A percentile compares a stretch with the other conserved stretches of the same genome.
Evolutionary conservation across 2,797 vertebrate species (phyloP).

Genomic region (Gastrophryne carolinensis): DNA sequence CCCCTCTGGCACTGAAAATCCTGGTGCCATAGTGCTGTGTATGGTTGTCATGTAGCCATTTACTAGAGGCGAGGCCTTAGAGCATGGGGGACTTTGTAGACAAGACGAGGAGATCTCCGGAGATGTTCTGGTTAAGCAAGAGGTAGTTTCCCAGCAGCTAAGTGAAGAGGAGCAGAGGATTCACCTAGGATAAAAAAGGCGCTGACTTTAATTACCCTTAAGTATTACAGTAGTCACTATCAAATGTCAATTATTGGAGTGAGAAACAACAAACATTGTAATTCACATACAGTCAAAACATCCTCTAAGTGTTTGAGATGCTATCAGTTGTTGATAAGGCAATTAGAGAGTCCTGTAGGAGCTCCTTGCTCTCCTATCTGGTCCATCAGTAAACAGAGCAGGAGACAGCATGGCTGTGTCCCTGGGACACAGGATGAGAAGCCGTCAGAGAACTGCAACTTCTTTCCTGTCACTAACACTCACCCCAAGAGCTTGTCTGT

Average conservation of each 20-base stretch:
- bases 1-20: background rate
- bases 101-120: background rate
- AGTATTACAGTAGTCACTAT: constrained; percentile 57
- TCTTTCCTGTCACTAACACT: constrained; percentile 53
- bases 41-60: background rate
- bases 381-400: constrained; percentile 69
- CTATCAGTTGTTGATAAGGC: constrained; percentile 59
- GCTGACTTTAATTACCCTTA: constrained; percentile 51
- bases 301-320: constrained; percentile 64
- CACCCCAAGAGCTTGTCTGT: constrained; percentile 43
- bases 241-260: constrained; percentile 65
- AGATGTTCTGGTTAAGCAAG: constrained; percentile 13
- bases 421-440: constrained; percentile 62
- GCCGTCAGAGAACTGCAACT: constrained; percentile 44
- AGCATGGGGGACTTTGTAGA: background rate
- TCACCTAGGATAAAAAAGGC: constrained; percentile 48
- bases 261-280: constrained; percentile 69
- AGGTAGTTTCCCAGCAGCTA: constrained; percentile 42
- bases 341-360: constrained; percentile 57
- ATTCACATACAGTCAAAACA: constrained; percentile 69
- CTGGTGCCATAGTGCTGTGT: background rate
- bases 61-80: background rate
- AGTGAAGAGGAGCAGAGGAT: constrained; percentile 42
- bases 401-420: constrained; percentile 68
- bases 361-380: constrained; percentile 60